Base-by-base conservation (phyloP, 2,888 invertebrate genomes). In the Gortyna flavago region DNA sequence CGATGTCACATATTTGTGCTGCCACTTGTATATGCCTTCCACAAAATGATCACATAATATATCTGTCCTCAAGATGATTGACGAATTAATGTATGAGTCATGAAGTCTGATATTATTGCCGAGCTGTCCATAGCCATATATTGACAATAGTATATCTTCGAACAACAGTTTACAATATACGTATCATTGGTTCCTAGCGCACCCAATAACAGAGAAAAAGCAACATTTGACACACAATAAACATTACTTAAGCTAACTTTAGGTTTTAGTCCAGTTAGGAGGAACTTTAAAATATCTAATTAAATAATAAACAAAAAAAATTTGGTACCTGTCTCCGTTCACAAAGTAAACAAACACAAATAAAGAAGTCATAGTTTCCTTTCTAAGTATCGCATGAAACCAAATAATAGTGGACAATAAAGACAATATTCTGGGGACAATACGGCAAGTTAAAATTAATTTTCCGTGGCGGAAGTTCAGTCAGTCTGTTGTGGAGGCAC, bases 371-470 rank as follows among this genome's bases (percentile, higher is more conserved):
- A 0, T n/a, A 29, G 41, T 54, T 61, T 16, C 25, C 2, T 57
- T 18, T 5, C 59, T 0, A 35, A 38, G 18, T 11, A 7, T 29
- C 21, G 1, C 2, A 38, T 0, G 71, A 79, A 65, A n/a, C 66
- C 32, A 44, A 74, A 64, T 77, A 51, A 69, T 0, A 67, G 35
- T 16, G 7, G 38, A 38, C 67, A 72, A 70, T 77, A 79, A 80
- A 79, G 70, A 75, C 67, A 78, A 72, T 66, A 41, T 41, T 61
- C 62, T 62, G 38, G 18, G 8, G 18, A 78, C 69, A 80, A 66
- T 69, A 59, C 5, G 62, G 29, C 32, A 80, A 85, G 83, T 78
- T 86, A 51, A 81, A 84, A 88, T 87, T 85, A 85, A 79, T 88
- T 85, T 85, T 77, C 68, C 67, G 57, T 57, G 8, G 38, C 62